Evolutionary conservation across 2,797 vertebrate species (phyloP).

Genomic region (Alauda arvensis): DNA sequence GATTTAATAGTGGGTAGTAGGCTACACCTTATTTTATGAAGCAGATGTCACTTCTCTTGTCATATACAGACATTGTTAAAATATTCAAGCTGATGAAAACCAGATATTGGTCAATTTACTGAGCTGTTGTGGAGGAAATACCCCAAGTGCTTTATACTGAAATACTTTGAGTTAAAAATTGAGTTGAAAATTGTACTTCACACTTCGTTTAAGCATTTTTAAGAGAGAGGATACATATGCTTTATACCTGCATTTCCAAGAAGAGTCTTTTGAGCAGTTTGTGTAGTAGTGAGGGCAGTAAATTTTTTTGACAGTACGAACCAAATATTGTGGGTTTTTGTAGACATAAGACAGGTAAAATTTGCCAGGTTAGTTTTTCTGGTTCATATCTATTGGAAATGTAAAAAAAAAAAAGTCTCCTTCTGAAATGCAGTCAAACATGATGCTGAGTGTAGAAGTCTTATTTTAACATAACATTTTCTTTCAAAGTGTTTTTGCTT

Average conservation of each 20-base stretch:
- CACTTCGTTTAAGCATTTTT: background rate
- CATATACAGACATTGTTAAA: background rate
- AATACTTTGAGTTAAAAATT: background rate
- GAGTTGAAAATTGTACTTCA: background rate
- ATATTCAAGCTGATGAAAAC: background rate
- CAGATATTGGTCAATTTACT: background rate
- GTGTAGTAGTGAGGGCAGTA: background rate
- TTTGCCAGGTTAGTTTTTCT: background rate
- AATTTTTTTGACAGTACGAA: background rate
- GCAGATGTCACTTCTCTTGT: background rate
- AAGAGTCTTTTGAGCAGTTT: background rate
- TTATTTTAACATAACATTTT: background rate
- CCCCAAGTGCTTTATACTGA: background rate
- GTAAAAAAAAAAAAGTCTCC: background rate
- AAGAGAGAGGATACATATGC: background rate
- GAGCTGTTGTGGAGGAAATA: background rate
- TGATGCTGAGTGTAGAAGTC: background rate
- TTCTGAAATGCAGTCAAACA: background rate
- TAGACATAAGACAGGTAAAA: background rate
- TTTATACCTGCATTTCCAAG: background rate
- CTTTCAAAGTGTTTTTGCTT: background rate
- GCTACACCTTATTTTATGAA: background rate
- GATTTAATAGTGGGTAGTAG: background rate
- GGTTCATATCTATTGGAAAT: background rate
- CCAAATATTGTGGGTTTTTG: background rate